Conservation (phyloP, 2,888 invertebrate genomes). For the Brachypterus glaber region DNA sequence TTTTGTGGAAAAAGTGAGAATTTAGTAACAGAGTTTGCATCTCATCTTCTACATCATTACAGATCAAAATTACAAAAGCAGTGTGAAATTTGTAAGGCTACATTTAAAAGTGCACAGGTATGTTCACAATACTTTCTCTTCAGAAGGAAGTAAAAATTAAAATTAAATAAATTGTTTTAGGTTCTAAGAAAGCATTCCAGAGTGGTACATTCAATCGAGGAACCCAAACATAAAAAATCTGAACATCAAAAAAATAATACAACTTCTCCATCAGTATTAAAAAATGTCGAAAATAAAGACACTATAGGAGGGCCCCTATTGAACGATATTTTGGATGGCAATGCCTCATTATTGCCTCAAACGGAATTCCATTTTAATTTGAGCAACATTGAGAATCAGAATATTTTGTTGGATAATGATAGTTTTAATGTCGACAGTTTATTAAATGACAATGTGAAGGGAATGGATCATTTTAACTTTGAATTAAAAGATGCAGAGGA, state of each 20-base stretch:
- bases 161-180: conserved; percentile 17
- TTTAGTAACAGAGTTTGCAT: conserved; percentile 38
- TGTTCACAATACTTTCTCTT: background rate
- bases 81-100: conserved; percentile 30
- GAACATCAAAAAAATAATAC: no score
- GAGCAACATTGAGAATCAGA: conserved; percentile 24
- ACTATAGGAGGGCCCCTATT: conserved; percentile 32
- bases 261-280: background rate
- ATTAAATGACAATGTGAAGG: conserved; percentile 28
- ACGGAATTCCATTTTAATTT: conserved; percentile 26
- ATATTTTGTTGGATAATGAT: conserved; percentile 28
- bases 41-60: conserved; percentile 41
- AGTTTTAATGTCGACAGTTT: conserved; percentile 30
- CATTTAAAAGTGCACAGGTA: conserved; percentile 27
- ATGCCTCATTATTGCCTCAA: conserved; percentile 30
- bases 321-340: conserved; percentile 30
- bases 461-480: conserved; percentile 33
- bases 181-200: conserved; percentile 25
- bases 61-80: conserved; percentile 25
- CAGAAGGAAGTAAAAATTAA: background rate
- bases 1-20: conserved; percentile 38
- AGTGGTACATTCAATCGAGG: conserved; percentile 20
- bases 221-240: conserved; percentile 1
- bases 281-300: conserved; percentile 18
- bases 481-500: conserved; percentile 27